Evolutionary conservation across 2,113 vertebrate genomes (phyloP), one percentile per base, ranked within the genome.

Genomic region (Scartelaos histophorus): DNA sequence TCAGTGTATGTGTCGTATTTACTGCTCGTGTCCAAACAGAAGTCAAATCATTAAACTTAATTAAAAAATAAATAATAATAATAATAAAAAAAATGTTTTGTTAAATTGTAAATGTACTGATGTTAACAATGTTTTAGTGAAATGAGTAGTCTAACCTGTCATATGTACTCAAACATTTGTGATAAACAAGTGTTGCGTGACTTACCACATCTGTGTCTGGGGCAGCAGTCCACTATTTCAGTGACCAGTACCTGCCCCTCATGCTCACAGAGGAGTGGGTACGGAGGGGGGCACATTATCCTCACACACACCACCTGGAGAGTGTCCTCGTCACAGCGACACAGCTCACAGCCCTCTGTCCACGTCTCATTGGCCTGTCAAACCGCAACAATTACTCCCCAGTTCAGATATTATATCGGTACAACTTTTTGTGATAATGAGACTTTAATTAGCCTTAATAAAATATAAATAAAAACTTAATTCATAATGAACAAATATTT

Each of bases 151-250:
- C 34, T 35, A 35, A 35, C 34, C 5, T 38, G 35, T 38, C 35
- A 38, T 38, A 38, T 5, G 35, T 6, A 38, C 35, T 38, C 7
- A 7, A 38, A 38, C 35, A 38, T 47, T 47, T 47, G 4, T 51
- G 3, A 51, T 6, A 51, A 51, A 15, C 49, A 53, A n/a, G 51
- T 21, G 2, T 21, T 54, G 15, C 5, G n/a, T 53, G 13, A 76
- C 88, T 79, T 69, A 90, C 90, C 86, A 70, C 90, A 91, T 25
- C 24, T 75, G 45, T 71, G 10, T 7, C 34, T 4, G 3, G 16
- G 2, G 77, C 90, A 91, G 74, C 90, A 91, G 25, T 5, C 66
- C 3, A 13, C 66, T 1, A 22, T 82, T 1, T 85, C 11, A 19
- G 1, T 82, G 67, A 89, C 68, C 53, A 24, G 77, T 49, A 82